phyloP scores from a whole-genome alignment of 1,140 invertebrate species.

The Heliconius eleuchia region DNA sequence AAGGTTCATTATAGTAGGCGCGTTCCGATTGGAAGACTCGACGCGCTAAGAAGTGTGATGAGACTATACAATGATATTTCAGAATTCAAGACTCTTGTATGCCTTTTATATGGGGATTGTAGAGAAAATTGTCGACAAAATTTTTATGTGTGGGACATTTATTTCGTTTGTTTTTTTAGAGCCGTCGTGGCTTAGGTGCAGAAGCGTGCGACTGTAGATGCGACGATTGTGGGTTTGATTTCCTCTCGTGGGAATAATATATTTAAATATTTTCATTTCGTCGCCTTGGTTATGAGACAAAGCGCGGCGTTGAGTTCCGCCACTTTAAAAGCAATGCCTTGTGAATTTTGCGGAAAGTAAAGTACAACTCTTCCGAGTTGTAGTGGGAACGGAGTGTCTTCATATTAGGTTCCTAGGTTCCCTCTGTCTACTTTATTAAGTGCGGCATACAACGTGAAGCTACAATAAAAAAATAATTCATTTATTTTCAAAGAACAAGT shows the following conservation, averaged over 20 bases:
- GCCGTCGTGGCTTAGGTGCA: no score
- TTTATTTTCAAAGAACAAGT: no score
- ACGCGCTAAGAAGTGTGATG: constrained; percentile 14
- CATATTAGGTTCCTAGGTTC: not conserved
- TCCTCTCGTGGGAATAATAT: no score
- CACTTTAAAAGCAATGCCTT: no score
- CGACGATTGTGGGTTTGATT: no score
- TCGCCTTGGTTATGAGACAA: no score
- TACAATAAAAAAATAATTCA: no score
- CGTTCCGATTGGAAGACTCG: constrained; percentile 19
- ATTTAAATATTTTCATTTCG: no score
- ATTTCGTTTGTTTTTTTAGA: not conserved
- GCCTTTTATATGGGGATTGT: constrained; percentile 7
- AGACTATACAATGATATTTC: constrained; percentile 7
- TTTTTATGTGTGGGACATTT: not conserved
- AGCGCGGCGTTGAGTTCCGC: no score
- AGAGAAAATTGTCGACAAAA: not conserved
- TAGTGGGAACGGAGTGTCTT: not conserved
- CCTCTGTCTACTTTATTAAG: not conserved
- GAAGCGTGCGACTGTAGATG: no score
- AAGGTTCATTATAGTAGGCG: constrained; percentile 20
- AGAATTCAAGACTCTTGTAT: not conserved
- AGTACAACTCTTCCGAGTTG: not conserved
- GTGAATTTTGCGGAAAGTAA: no score
- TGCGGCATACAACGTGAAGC: no score